Percentiles rank a stretch among this genome's conserved stretches.
Conservation (phyloP, 2,888 invertebrate genomes). For the Lamellibrachia columna region DNA sequence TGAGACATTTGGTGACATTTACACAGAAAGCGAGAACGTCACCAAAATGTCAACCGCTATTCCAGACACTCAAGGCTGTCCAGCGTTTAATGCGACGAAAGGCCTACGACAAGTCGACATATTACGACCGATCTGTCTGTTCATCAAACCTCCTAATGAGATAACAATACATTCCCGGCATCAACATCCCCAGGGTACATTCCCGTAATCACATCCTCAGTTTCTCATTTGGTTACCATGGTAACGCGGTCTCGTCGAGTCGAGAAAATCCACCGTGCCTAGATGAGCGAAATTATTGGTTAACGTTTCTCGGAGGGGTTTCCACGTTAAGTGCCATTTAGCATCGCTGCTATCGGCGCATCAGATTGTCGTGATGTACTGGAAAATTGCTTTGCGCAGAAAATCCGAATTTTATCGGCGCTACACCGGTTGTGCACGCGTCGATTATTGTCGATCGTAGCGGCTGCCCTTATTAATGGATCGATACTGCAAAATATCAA, state of each 20-base stretch:
- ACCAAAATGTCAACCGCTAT: not conserved
- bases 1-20: not conserved
- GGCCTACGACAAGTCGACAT: not conserved
- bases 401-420: not conserved
- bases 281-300: conserved; percentile 12
- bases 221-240: not conserved
- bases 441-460: not conserved
- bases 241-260: not conserved
- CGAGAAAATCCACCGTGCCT: not conserved
- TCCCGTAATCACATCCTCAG: not conserved
- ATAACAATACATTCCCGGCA: not conserved
- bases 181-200: not conserved
- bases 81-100: not conserved
- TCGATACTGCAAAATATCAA: not conserved
- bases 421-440: not conserved
- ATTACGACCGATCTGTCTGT: not conserved
- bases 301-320: not conserved
- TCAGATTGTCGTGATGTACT: not conserved
- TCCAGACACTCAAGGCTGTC: not conserved
- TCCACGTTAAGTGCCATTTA: not conserved
- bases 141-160: not conserved
- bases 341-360: not conserved
- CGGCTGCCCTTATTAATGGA: not conserved
- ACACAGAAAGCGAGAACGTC: not conserved
- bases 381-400: not conserved